Conservation (phyloP, 2,797 vertebrate genomes). For the Coregonus sp. region DNA sequence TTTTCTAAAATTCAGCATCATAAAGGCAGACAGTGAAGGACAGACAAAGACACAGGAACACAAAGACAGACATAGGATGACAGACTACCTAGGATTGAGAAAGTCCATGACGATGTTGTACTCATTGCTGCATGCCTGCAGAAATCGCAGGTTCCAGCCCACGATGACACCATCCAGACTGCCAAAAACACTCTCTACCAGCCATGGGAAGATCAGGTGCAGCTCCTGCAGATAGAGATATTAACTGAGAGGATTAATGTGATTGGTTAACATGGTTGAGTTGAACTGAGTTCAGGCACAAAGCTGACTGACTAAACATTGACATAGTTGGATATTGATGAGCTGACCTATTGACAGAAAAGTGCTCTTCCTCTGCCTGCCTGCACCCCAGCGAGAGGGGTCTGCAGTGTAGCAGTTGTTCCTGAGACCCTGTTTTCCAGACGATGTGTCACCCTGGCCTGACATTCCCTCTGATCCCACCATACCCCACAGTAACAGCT, state of each 20-base stretch:
- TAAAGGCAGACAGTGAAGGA: no score
- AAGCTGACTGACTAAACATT: no score
- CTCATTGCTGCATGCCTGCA: constrained; percentile 81
- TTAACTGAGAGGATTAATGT: not conserved
- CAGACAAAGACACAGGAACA: no score
- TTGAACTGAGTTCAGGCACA: not conserved
- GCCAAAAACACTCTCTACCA: constrained; percentile 92
- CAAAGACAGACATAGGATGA: no score
- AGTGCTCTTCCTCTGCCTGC: not conserved
- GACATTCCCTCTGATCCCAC: not conserved
- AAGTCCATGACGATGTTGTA: constrained; percentile 85
- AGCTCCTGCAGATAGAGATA: constrained; percentile 78
- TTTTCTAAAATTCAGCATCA: no score
- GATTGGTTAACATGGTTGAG: not conserved
- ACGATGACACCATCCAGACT: constrained; percentile 86
- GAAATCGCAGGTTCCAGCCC: constrained; percentile 89
- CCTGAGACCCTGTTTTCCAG: not conserved
- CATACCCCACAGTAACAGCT: not conserved
- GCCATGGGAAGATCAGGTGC: constrained; percentile 87
- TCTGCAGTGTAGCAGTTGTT: constrained; percentile 40
- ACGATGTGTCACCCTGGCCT: not conserved
- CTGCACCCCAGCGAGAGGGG: not conserved
- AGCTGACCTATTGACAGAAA: not conserved
- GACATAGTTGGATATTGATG: not conserved
- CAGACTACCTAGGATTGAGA: constrained; percentile 87